Evolutionary conservation across 2,797 vertebrate genomes (phyloP).

Genomic region (Falco peregrinus): DNA sequence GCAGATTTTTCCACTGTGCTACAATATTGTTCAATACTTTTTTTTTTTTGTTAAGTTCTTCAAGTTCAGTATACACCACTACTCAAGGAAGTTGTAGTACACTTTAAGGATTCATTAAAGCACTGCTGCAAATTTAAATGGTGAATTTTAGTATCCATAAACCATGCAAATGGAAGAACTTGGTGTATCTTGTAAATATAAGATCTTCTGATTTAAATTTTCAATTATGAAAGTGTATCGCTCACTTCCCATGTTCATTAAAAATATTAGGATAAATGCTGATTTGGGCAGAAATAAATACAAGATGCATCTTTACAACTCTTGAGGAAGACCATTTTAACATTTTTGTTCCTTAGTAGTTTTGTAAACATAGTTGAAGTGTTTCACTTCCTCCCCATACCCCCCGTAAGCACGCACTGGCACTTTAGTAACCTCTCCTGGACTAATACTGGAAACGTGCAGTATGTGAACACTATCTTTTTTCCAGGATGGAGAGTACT

Average conservation of each 20-base stretch:
- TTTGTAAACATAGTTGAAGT: background rate
- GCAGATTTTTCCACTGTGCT: constrained; percentile 13
- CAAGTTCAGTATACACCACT: background rate
- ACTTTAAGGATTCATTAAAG: background rate
- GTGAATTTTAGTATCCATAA: background rate
- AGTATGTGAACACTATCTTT: background rate
- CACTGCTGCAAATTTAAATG: constrained; percentile 5
- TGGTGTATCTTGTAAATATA: background rate
- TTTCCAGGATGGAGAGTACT: background rate
- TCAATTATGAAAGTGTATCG: background rate
- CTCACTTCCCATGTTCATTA: background rate
- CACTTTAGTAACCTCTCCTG: background rate
- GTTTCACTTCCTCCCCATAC: background rate
- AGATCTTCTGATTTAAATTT: background rate
- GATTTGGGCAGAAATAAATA: background rate
- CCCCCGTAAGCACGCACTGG: background rate
- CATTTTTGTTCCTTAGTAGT: background rate
- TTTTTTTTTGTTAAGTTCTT: constrained; percentile 25
- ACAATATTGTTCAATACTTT: background rate
- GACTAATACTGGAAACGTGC: background rate
- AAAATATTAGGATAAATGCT: background rate
- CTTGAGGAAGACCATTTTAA: background rate
- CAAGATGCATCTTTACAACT: background rate
- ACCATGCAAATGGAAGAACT: background rate
- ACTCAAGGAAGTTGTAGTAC: background rate